Evolutionary conservation across 2,797 vertebrate species (phyloP), one percentile per base, ranked within the genome.

Genomic region (Myotis pilosus): DNA sequence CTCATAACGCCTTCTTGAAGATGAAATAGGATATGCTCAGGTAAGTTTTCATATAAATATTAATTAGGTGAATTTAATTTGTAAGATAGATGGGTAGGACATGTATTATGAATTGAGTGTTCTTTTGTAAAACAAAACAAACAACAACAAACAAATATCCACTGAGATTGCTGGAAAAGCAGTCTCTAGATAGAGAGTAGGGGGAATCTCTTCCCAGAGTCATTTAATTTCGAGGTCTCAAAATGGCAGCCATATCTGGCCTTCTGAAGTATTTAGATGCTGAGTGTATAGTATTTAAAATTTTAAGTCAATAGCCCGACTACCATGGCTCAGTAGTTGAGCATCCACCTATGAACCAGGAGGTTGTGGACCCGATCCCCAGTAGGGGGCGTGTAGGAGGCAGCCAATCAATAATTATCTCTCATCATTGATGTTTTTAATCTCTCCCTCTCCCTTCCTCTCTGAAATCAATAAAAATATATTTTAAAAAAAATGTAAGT

Each of bases 401-500:
- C 28, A 62, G 60, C 60, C 60, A 62, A 62, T 30, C 6, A 1
- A 62, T 62, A 6, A 30, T 15, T 60, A 5, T 60, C 57, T 62
- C 60, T 62, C 57, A 60, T 60, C 23, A 60, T 60, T 60, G 57
- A 60, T 62, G 28, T 62, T 62, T 62, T 30, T 62, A 15, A 15
- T 62, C 28, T 62, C 28, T 62, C 60, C 60, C 13, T 62, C 60
- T 62, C 30, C 13, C 60, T 62, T 62, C 60, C 60, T 62, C 60
- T 62, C 60, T 62, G 25, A 30, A 62, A 62, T 62, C 60, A 62
- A 62, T 30, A 62, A 30, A 62, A 62, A 62, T 30, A 30, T 68
- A 12, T 89, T 89, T 95, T 82, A 38, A 87, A 64, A 87, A 64
- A 95, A 89, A 87, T 41, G 9, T 62, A 82, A 91, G 55, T 11